Evolutionary conservation across 2,797 vertebrate genomes (phyloP).

Genomic region (Bovichtus diacanthus): DNA sequence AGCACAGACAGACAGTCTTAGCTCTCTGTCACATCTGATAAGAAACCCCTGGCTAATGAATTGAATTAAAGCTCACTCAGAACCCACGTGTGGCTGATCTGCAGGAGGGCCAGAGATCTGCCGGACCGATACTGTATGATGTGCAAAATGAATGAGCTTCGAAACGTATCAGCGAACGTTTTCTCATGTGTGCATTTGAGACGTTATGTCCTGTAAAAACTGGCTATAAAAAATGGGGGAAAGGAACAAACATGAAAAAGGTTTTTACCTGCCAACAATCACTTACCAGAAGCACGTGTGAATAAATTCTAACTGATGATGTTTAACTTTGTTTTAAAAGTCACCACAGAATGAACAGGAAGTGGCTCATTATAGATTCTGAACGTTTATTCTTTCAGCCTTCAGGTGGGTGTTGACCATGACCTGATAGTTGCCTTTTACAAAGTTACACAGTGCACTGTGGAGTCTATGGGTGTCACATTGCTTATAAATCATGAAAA

Average conservation of each 20-base stretch:
- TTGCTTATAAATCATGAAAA: conserved; percentile 26
- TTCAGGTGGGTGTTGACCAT: background rate
- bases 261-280: background rate
- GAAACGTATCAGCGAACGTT: background rate
- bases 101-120: conserved; percentile 29
- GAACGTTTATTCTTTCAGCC: background rate
- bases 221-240: background rate
- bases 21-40: conserved; percentile 53
- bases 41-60: conserved; percentile 50
- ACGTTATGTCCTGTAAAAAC: background rate
- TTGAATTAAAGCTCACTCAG: conserved; percentile 57
- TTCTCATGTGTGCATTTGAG: background rate
- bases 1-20: conserved; percentile 32
- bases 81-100: conserved; percentile 18
- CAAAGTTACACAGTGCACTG: conserved; percentile 2
- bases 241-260: background rate
- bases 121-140: conserved; percentile 12
- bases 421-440: too few species aligned
- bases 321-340: conserved; percentile 1
- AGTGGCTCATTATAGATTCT: background rate
- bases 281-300: background rate
- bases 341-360: conserved; percentile 10
- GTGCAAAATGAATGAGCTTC: background rate
- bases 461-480: background rate
- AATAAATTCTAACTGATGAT: background rate